Evolutionary conservation across 2,888 invertebrate species (phyloP), one percentile per base, ranked within the genome.

Genomic region (Spisula subtruncata): DNA sequence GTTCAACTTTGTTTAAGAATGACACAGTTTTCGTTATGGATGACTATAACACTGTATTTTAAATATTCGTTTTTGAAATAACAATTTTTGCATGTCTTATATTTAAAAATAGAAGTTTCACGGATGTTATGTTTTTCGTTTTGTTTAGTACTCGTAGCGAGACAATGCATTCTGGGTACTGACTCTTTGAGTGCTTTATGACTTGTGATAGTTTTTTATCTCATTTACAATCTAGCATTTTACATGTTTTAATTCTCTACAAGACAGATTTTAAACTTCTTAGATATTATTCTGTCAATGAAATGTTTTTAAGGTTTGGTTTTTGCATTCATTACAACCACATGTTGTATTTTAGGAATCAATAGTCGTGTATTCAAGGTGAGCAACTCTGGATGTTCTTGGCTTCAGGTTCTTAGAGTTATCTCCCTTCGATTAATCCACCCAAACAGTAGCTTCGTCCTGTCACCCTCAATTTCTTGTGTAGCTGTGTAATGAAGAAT

Each of bases 361-460:
- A 84, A 60, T 66, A 89, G 83, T 86, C 88, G 54, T 88, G 88
- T 85, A 85, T 80, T 82, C 85, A 92, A 92, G 92, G 92, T 92
- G 92, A 92, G 92, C 91, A 75, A 92, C 92, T 92, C 92, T 92
- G 92, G 92, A 92, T 91, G 92, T 91, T 88, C 89, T 88, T 92
- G 92, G 92, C 92, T 92, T 92, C 91, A 92, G 91, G 92, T 91
- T 90, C 90, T 91, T 92, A 92, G 92, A 92, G 89, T 92, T 91
- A 87, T 85, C 89, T 92, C 90, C 91, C 92, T 89, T 89, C 87
- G 88, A 90, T 91, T 92, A 89, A 88, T 91, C 90, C 91, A 89
- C 92, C 92, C 90, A 91, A 90, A 87, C 92, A 92, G 92, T 92
- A 92, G 92, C 92, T 92, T 92, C 87, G 90, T 88, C 91, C 87